phyloP scores from a whole-genome alignment of 2,888 invertebrate genomes.

The Prenolepis imparis region DNA sequence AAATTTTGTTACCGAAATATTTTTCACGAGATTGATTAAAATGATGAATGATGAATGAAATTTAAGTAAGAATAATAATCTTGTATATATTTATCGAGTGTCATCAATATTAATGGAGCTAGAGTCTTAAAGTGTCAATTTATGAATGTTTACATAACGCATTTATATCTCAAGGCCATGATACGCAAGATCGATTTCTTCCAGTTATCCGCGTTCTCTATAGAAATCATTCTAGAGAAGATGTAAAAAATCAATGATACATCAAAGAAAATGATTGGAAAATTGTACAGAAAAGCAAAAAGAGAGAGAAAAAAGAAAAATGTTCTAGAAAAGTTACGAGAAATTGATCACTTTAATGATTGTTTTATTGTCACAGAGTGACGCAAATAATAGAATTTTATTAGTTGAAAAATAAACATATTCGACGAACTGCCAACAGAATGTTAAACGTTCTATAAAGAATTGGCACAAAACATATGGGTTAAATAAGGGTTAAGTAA shows the following conservation, averaged over 20 bases:
- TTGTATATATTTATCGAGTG: not conserved
- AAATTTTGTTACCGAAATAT: not conserved
- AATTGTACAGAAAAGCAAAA: not conserved
- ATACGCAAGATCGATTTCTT: not conserved
- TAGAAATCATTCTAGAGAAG: not conserved
- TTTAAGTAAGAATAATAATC: not conserved
- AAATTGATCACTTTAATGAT: not conserved
- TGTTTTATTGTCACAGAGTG: not conserved
- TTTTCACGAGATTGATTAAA: not conserved
- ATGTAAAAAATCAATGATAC: not conserved
- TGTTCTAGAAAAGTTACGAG: not conserved
- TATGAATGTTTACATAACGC: not conserved
- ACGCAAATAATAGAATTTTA: not conserved
- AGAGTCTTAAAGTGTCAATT: not conserved
- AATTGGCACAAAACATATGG: slow-evolving; percentile 71
- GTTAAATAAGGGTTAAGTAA: slow-evolving; percentile 75
- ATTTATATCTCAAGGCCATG: not conserved
- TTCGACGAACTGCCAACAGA: slow-evolving; percentile 27
- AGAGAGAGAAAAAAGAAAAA: not conserved
- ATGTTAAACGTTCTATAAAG: slow-evolving; percentile 54
- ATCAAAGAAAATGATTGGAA: not conserved
- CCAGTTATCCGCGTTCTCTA: not conserved
- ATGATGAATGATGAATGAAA: not conserved
- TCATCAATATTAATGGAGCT: not conserved
- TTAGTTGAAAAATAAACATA: not conserved